phyloP scores from a whole-genome alignment of 2,113 vertebrate species.

The Sylvietta virens region DNA sequence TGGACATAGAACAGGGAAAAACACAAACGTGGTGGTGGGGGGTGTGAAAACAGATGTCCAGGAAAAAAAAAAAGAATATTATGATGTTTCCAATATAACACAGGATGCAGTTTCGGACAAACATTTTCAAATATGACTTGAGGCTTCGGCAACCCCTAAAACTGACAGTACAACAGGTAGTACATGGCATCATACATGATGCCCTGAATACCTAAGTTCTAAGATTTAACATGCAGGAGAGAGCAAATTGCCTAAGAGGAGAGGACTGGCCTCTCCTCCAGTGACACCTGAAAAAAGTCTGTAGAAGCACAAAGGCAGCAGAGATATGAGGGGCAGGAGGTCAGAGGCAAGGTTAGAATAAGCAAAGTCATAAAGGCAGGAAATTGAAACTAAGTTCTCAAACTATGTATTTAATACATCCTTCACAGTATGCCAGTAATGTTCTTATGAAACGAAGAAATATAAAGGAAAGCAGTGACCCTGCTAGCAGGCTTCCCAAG shows the following conservation, averaged over 20 bases:
- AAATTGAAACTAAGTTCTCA: not conserved
- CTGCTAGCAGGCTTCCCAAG: not conserved
- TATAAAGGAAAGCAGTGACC: not conserved
- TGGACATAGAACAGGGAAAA: not conserved
- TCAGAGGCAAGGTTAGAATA: not conserved
- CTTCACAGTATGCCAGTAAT: not conserved
- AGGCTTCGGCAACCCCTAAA: not conserved
- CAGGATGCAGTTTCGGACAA: fast-evolving
- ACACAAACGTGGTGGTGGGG: not conserved
- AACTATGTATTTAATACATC: not conserved
- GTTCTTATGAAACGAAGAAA: not conserved
- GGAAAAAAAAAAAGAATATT: not conserved
- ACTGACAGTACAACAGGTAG: not conserved
- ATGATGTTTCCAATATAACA: not conserved
- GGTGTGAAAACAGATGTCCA: not conserved
- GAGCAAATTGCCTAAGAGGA: not conserved
- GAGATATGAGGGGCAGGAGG: not conserved
- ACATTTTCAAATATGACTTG: not conserved
- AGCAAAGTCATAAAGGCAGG: not conserved
- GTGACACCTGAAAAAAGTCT: not conserved
- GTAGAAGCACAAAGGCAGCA: not conserved
- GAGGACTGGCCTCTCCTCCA: not conserved
- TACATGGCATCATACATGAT: not conserved
- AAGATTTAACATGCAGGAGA: not conserved
- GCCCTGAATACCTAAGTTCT: not conserved